Evolutionary conservation across 2,797 vertebrate genomes (phyloP), one percentile per base, ranked within the genome.

Genomic region (Gastrophryne carolinensis): DNA sequence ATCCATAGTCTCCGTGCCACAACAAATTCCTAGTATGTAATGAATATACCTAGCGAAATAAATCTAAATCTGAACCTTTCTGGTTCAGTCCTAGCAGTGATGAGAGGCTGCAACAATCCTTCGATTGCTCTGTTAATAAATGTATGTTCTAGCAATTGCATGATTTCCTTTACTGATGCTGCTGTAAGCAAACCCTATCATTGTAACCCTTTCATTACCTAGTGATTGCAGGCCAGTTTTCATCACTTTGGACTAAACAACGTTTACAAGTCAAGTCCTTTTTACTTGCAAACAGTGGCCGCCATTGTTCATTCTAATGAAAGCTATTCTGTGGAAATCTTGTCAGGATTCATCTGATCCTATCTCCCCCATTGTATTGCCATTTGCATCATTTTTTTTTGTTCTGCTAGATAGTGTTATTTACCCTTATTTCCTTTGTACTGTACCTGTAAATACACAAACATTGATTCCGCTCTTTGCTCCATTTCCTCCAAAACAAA

Each of bases 401-500:
- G 44, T 47, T 39, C 21, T 54, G n/a, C n/a, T n/a, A n/a, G n/a
- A n/a, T n/a, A 12, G 30, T 26, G 26, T 53, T 29, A 29, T 41
- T 24, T 65, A 32, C 10, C 12, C 5, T 11, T n/a, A 32, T 49
- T 65, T 65, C 62, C 62, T 49, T 41, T 39, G 34, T 26, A 56
- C n/a, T 39, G 34, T 26, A 56, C n/a, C 24, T 39, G 50, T 37
- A 68, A 23, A 8, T 54, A 56, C 9, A 68, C 29, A 57, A 32
- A 32, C 34, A 39, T 39, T 68, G 49, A 37, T 50, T 17, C 44
- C 32, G 30, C 49, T 67, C 50, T 26, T 67, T 53, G 35, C 34
- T 54, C 30, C 49, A 52, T 67, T 67, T 67, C 49, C 32, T 54
- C n/a, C n/a, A 50, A 57, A 57, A 32, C 29, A 27, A 10, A 53